phyloP scores from a whole-genome alignment of 2,888 invertebrate genomes.

The Caenorhabditis parvicauda region DNA sequence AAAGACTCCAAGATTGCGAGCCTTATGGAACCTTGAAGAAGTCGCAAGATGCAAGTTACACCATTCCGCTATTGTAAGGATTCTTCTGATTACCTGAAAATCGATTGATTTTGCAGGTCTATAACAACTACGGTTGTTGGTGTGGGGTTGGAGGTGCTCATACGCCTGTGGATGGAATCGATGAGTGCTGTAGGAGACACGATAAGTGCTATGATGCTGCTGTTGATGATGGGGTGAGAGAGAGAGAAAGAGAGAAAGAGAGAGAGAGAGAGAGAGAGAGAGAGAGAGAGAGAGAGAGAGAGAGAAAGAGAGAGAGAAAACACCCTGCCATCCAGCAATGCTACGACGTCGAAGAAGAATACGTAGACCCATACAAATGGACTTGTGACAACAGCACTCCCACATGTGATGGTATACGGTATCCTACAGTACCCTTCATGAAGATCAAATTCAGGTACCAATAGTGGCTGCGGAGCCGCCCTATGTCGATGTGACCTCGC shows the following conservation, averaged over 20 bases:
- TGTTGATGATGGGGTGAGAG: conserved; percentile 31
- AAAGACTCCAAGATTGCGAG: conserved; percentile 12
- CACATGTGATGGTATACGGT: conserved; percentile 27
- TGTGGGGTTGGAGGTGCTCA: conserved; percentile 59
- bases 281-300: not conserved
- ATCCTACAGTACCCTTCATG: not conserved
- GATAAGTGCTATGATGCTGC: conserved; percentile 60
- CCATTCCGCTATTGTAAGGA: conserved; percentile 47
- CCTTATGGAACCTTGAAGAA: conserved; percentile 58
- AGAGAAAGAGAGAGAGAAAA: not conserved
- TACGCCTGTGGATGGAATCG: conserved; percentile 56
- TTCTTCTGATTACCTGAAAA: not conserved
- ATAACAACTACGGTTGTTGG: conserved; percentile 59
- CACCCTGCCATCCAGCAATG: conserved; percentile 22
- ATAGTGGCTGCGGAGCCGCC: conserved; percentile 42
- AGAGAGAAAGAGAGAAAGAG: not conserved
- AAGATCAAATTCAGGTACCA: conserved; percentile 16
- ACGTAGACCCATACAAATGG: conserved; percentile 52
- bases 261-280: not conserved
- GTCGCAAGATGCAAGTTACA: conserved; percentile 52
- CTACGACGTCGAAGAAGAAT: conserved; percentile 51
- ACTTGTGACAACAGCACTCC: conserved; percentile 35
- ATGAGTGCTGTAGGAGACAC: conserved; percentile 57
- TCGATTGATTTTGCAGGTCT: conserved; percentile 21
- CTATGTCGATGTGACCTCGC: conserved; percentile 51